Base-by-base conservation (phyloP, 2,888 invertebrate species). In the Microchrysa polita region DNA sequence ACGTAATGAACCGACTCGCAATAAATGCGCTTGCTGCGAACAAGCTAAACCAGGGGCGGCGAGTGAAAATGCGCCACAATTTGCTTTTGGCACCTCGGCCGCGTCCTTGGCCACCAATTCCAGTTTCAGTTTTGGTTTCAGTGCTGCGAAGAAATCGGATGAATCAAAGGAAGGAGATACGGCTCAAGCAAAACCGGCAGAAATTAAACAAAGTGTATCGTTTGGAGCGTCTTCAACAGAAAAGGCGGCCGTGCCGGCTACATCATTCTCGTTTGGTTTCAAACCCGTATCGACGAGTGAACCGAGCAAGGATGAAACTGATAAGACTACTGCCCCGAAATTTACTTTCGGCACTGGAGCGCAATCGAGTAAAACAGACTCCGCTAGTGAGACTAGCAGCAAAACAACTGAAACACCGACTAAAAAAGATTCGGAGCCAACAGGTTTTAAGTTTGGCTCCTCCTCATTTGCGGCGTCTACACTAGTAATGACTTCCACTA, bases 1-100 rank as follows among this genome's bases (percentile, higher is more conserved):
- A 0, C 84, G 85, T 73, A 91, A 91, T 80, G 83, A 85, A 61
- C 79, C 80, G 4, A 82, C 82, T 18, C 83, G 82, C 22, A 79
- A 76, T 5, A 86, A 86, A 76, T 91, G 90, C 81, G 83, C 86
- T 67, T 88, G 90, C 78, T 91, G 91, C 80, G 88, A 87, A 76
- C 86, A 88, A 72, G 80, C 83, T 0, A 89, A 87, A 80, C 87
- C 88, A 0, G 86, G 86, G 71, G 76, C 79, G 1, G 76, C 77
- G 23, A 77, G 74, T 5, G 78, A 78, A 18, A 67, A 67, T 55
- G 79, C 78, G 5, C 79, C 79, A 10, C 78, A 80, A 67, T 83
- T 82, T 74, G 77, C 79, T 12, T 83, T 83, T 76, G 83, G 82
- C 20, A 75, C 81, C 27, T 78, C 80, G 27, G 75, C 80, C 2